Evolutionary conservation across 1,140 invertebrate genomes (phyloP).

Genomic region (Diuraphis noxia): DNA sequence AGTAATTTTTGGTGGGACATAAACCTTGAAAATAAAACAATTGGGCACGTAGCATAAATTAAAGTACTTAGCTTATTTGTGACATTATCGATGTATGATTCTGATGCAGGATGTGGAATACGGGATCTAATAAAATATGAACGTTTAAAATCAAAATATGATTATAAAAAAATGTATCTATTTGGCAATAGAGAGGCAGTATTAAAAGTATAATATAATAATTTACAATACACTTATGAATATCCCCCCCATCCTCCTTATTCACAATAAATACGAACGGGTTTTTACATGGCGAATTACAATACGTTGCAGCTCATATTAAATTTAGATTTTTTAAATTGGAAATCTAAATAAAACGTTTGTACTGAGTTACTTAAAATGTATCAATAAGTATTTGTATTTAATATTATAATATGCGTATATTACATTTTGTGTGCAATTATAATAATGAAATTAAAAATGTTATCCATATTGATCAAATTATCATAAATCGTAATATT

Average conservation of each 20-base stretch:
- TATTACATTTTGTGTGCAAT: neutral
- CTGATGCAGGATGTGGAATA: too few relatives aligned
- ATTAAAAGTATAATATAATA: neutral
- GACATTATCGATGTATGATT: neutral
- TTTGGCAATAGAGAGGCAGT: neutral
- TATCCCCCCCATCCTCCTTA: too few relatives aligned
- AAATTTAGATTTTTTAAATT: neutral
- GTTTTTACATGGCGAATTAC: neutral
- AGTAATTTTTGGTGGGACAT: neutral
- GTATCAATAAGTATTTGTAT: neutral
- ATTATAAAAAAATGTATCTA: neutral
- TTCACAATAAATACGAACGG: neutral
- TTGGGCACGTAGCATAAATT: neutral
- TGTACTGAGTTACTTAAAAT: neutral
- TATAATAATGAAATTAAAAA: neutral
- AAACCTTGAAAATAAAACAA: conserved; percentile 51
- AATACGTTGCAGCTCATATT: neutral
- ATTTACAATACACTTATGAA: neutral
- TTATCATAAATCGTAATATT: neutral
- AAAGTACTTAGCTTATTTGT: conserved; percentile 15
- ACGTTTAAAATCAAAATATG: neutral
- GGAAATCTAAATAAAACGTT: neutral
- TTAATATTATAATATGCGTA: neutral
- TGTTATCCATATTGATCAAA: neutral
- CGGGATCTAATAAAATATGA: neutral